Conservation (phyloP, 2,113 vertebrate species). For the Siniperca knerii region DNA sequence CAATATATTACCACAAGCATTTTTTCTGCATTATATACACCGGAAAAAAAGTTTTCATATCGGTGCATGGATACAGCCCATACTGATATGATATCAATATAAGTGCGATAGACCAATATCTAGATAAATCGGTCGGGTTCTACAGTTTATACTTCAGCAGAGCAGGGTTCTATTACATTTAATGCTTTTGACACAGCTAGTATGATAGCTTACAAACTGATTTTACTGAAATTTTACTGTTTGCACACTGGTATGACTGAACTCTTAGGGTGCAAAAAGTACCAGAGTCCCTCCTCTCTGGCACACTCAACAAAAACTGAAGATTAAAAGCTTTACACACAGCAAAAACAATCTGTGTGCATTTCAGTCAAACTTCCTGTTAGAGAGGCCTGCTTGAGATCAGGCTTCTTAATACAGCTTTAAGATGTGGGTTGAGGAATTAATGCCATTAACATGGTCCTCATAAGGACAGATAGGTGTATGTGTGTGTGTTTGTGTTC, state of each 20-base stretch:
- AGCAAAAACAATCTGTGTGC: not conserved
- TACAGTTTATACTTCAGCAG: not conserved
- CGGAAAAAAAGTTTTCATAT: too few relatives aligned
- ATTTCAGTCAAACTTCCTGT: not conserved
- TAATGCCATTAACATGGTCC: not conserved
- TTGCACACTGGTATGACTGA: not conserved
- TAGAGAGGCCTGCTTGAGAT: not conserved
- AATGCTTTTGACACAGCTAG: not conserved
- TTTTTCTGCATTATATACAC: too few relatives aligned
- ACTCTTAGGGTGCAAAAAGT: too few relatives aligned
- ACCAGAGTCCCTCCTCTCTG: too few relatives aligned
- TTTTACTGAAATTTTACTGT: too few relatives aligned
- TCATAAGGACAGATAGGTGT: not conserved
- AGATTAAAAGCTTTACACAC: not conserved
- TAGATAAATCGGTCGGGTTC: too few relatives aligned
- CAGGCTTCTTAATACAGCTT: not conserved
- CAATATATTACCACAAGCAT: too few relatives aligned
- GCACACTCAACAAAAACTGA: too few relatives aligned
- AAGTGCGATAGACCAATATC: too few relatives aligned
- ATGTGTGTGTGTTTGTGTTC: slow-evolving; percentile 39
- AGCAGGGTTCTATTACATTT: not conserved
- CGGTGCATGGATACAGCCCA: too few relatives aligned
- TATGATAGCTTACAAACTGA: too few relatives aligned
- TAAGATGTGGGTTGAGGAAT: not conserved
- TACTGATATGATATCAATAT: too few relatives aligned